Evolutionary conservation across 1,140 invertebrate species (phyloP).

Genomic region (Papilio polytes): DNA sequence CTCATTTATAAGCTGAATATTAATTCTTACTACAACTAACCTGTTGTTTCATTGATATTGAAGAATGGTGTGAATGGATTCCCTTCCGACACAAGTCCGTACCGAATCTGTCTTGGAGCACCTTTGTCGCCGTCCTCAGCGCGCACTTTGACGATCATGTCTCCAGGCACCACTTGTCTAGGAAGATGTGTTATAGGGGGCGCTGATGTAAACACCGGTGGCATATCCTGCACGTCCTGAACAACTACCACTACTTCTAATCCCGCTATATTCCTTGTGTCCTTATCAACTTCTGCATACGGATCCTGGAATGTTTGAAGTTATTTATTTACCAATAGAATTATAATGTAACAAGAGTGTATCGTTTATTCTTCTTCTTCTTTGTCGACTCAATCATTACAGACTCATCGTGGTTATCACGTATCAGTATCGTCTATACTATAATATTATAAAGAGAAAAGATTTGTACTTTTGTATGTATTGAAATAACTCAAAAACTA

Average conservation of each 20-base stretch:
- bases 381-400: too few species aligned
- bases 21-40: conserved; percentile 76
- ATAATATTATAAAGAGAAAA: too few species aligned
- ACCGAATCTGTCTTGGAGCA: conserved; percentile 91
- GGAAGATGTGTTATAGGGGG: conserved; percentile 91
- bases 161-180: conserved; percentile 86
- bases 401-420: too few species aligned
- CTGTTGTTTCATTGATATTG: conserved; percentile 91
- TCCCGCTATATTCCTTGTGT: conserved; percentile 93
- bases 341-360: background rate
- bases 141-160: conserved; percentile 88
- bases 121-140: conserved; percentile 96
- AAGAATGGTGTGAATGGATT: conserved; percentile 94
- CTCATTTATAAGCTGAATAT: too few species aligned
- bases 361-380: too few species aligned
- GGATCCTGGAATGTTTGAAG: conserved; percentile 87
- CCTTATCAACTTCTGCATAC: conserved; percentile 90
- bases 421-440: too few species aligned
- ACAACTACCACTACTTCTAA: conserved; percentile 92
- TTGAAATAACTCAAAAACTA: too few species aligned
- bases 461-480: too few species aligned
- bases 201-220: conserved; percentile 92
- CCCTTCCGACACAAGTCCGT: conserved; percentile 91
- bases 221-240: conserved; percentile 93
- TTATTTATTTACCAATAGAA: background rate